These are phyloP conservation scores for Erpornis zantholeuca DNA, from an alignment of 2,113 vertebrate species.

Conservation along the genomic window DNA sequence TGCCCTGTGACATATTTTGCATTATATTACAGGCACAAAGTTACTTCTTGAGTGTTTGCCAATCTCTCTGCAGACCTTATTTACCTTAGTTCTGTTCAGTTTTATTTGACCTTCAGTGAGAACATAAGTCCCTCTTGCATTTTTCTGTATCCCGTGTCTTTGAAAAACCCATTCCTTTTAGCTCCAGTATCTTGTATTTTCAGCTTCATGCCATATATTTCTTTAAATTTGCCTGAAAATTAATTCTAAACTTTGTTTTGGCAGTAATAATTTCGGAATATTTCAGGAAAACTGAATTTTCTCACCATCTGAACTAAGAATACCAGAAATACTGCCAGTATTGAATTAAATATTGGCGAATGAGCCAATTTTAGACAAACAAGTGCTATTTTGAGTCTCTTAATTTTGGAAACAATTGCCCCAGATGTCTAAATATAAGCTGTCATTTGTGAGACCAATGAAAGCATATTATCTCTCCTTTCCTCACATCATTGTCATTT, in stretches of 20 bases:
- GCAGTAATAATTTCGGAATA: background rate
- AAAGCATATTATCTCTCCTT: background rate
- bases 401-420: conserved; percentile 40
- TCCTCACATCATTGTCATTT: background rate
- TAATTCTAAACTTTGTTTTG: background rate
- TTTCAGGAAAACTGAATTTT: background rate
- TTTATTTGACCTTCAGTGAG: background rate
- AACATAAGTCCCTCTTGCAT: background rate
- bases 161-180: background rate
- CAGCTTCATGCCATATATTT: background rate
- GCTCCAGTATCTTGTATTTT: background rate
- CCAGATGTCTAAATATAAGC: conserved; percentile 27
- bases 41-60: background rate
- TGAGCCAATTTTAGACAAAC: conserved; percentile 8
- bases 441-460: background rate
- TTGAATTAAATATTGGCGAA: background rate
- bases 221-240: background rate
- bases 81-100: background rate
- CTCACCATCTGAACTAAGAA: background rate
- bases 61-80: background rate
- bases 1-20: background rate
- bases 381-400: background rate
- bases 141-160: background rate
- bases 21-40: background rate
- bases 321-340: background rate